phyloP scores from a whole-genome alignment of 2,797 vertebrate genomes.

The Paguma larvata region DNA sequence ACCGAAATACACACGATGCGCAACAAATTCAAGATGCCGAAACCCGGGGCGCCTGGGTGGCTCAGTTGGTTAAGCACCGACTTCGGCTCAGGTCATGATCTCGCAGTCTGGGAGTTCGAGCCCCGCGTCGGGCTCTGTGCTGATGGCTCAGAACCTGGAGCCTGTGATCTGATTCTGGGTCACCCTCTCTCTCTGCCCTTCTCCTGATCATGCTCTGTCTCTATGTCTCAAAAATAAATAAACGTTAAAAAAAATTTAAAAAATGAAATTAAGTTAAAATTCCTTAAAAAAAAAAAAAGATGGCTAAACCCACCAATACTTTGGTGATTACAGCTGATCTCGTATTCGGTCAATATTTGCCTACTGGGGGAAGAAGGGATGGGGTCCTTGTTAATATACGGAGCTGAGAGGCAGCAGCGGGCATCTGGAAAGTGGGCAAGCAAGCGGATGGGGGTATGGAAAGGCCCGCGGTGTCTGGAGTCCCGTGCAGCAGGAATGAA shows the following conservation, averaged over 20 bases:
- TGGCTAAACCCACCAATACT: not conserved
- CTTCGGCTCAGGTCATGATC: too few species aligned
- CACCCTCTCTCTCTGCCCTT: too few species aligned
- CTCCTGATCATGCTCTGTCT: too few species aligned
- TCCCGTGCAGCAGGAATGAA: not conserved
- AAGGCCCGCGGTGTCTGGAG: not conserved
- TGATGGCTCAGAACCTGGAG: too few species aligned
- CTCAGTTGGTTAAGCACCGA: too few species aligned
- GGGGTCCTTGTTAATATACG: not conserved
- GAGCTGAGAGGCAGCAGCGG: not conserved
- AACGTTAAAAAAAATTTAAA: too few species aligned
- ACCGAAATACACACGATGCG: not conserved
- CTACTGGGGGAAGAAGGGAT: too few species aligned
- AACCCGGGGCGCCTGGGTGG: not conserved
- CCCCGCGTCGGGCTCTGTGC: too few species aligned
- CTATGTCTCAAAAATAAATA: too few species aligned
- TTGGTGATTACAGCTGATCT: not conserved
- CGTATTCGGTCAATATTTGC: constrained; percentile 24
- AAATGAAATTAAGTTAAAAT: too few species aligned
- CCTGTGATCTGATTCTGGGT: too few species aligned
- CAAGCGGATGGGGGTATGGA: not conserved
- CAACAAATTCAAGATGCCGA: not conserved
- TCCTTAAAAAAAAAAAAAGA: not conserved
- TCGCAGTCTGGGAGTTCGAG: too few species aligned
- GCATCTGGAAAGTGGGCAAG: not conserved